Conservation (phyloP, 2,888 invertebrate genomes). For the Melikaiella ostensackeni region DNA sequence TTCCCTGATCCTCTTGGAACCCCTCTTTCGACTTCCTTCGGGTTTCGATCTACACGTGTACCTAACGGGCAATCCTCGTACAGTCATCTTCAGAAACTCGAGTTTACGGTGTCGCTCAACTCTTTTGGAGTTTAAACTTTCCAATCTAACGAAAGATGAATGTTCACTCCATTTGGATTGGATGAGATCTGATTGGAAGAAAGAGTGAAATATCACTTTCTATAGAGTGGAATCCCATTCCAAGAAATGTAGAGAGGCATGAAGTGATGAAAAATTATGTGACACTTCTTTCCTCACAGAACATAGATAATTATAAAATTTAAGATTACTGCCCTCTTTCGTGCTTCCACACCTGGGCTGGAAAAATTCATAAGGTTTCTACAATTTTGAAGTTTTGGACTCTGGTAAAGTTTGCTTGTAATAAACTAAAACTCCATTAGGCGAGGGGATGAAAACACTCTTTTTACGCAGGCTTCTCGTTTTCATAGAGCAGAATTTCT, state of each 20-base stretch:
- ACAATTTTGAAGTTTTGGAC: neutral
- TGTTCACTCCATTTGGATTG: no score
- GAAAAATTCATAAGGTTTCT: neutral
- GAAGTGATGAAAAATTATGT: no score
- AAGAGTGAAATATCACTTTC: no score
- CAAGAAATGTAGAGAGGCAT: no score
- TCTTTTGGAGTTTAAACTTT: no score
- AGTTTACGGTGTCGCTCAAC: no score
- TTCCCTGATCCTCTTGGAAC: constrained; percentile 30
- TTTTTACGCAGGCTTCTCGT: neutral
- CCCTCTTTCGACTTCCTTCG: constrained; percentile 34
- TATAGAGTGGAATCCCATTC: no score
- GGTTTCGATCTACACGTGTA: constrained; percentile 33
- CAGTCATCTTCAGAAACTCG: constrained; percentile 31
- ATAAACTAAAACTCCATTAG: neutral
- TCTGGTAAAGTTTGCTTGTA: neutral
- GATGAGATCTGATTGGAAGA: no score
- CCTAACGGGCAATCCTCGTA: constrained; percentile 19
- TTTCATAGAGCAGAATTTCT: neutral
- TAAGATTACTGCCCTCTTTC: neutral
- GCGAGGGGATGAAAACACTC: neutral
- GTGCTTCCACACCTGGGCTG: neutral
- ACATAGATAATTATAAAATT: neutral
- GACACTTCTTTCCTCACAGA: no score
- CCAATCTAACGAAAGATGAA: no score